Percentiles rank a stretch among this genome's conserved stretches.
Conservation (phyloP, 2,113 vertebrate genomes). For the Scatophagus argus region DNA sequence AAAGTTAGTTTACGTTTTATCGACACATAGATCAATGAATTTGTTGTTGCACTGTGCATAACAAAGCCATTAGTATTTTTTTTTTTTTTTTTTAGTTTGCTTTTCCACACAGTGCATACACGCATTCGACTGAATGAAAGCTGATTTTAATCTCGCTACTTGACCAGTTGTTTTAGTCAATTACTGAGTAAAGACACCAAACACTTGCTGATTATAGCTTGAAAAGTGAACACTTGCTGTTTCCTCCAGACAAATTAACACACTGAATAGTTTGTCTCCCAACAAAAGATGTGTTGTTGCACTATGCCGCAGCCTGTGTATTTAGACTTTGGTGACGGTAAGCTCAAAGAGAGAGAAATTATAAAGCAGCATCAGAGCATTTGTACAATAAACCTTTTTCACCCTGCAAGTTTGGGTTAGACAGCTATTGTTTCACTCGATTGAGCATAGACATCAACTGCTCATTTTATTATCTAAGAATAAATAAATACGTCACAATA, state of each 20-base stretch:
- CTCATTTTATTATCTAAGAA: not conserved
- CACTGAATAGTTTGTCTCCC: not conserved
- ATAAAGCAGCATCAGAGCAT: not conserved
- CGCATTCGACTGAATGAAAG: not conserved
- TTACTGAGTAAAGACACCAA: constrained; percentile 5
- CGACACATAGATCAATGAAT: constrained; percentile 1
- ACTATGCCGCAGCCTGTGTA: no score
- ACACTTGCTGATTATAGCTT: not conserved
- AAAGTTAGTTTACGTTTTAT: constrained; percentile 32
- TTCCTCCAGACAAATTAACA: not conserved
- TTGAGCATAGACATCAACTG: not conserved
- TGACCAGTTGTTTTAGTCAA: not conserved
- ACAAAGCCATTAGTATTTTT: no score
- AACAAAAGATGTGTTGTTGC: not conserved
- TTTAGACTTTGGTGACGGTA: not conserved
- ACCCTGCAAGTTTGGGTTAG: not conserved
- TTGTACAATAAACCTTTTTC: not conserved
- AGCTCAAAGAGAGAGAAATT: not conserved
- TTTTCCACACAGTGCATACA: not conserved
- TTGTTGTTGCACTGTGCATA: not conserved
- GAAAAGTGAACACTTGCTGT: not conserved
- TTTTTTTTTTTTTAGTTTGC: not conserved
- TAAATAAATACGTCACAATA: not conserved
- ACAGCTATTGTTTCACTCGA: not conserved
- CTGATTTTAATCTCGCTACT: not conserved